Evolutionary conservation across 2,797 vertebrate genomes (phyloP), one percentile per base, ranked within the genome.

Genomic region (Dermochelys coriacea): DNA sequence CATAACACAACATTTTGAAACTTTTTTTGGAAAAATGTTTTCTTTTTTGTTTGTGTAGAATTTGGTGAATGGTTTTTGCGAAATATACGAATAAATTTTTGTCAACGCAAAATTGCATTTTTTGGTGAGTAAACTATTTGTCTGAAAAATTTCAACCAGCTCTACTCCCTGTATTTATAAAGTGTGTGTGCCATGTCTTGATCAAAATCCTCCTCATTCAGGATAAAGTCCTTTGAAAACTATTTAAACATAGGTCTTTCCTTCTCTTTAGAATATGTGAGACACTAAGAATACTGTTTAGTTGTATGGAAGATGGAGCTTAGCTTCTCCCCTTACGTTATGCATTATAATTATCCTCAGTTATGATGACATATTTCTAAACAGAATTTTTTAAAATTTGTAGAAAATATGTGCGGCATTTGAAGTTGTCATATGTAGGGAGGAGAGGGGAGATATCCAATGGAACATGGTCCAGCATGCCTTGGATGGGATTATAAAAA

Each of bases 151-250:
- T 37, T 68, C 34, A 21, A 61, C 18, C 4, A 5, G 18, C 61
- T 37, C 18, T 79, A 15, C 52, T 27, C 5, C 41, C 1, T 14
- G 8, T 77, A 14, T 91, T 49, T 93, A 80, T 85, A 45, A 29
- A 23, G 50, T 81, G 2, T 0, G 2, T 0, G 5, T 27, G 10
- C 52, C 21, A 6, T 93, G 82, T 86, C 90, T 91, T 93, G 95
- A 95, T 85, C 52, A 61, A 54, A 47, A 75, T 16, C 88, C 86
- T 85, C 90, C 49, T 84, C 95, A 86, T 23, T 55, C 19, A 79
- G 47, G 93, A 2, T 29, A 79, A 89, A 95, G 91, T 86, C 50
- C 49, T 59, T 47, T 83, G 61, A 80, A 96, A 91, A 34, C 41
- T 95, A 84, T 57, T 83, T 83, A 64, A 82, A 80, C 90, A 87